Percentiles rank a stretch among this genome's conserved stretches.
phyloP scores from a whole-genome alignment of 2,113 vertebrate species.

The Azemiops feae region DNA sequence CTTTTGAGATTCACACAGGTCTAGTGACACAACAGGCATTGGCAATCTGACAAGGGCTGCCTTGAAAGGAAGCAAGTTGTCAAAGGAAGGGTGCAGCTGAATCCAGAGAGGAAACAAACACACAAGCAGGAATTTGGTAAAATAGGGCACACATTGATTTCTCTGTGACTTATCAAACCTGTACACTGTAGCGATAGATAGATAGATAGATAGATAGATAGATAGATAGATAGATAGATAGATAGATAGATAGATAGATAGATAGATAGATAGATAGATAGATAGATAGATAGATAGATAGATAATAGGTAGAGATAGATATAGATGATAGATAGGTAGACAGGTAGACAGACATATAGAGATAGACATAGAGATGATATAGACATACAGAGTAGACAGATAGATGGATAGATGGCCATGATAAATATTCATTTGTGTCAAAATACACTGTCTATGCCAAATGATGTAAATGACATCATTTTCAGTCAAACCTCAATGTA shows the following conservation, averaged over 20 bases:
- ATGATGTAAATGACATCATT: neutral
- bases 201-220: neutral
- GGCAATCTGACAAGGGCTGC: conserved; percentile 32
- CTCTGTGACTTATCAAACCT: neutral
- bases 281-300: too few relatives aligned
- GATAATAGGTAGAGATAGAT: neutral
- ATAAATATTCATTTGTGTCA: neutral
- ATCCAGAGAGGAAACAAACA: conserved; percentile 24
- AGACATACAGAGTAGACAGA: too few relatives aligned
- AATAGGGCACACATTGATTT: neutral
- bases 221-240: neutral
- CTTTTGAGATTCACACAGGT: conserved; percentile 17
- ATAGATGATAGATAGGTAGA: neutral
- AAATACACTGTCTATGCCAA: neutral
- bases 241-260: neutral
- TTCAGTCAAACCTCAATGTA: neutral
- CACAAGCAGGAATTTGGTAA: conserved; percentile 12
- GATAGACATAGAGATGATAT: too few relatives aligned
- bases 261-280: neutral
- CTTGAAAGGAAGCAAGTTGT: conserved; percentile 15
- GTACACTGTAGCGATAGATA: too few relatives aligned
- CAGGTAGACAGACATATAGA: neutral
- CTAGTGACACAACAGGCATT: neutral
- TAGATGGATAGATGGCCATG: neutral
- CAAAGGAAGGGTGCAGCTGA: neutral